A percentile compares a stretch with the other conserved stretches of the same genome.
phyloP scores from a whole-genome alignment of 2,797 vertebrate genomes.

The Halcyon leucocephala region DNA sequence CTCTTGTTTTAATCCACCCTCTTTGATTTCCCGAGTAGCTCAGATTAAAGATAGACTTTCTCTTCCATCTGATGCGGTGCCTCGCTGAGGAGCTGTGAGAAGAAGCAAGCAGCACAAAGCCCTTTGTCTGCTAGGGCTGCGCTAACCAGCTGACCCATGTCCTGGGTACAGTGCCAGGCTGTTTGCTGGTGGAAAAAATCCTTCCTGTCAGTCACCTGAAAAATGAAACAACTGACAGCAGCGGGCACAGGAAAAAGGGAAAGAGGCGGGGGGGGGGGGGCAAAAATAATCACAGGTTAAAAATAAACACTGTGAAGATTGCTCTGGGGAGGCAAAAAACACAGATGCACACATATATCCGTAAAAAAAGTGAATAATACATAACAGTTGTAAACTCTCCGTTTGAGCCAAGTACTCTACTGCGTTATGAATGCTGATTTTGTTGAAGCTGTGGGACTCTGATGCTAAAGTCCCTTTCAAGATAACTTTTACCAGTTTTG shows the following conservation, averaged over 20 bases:
- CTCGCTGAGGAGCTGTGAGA: slow-evolving; percentile 43
- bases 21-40: slow-evolving; percentile 76
- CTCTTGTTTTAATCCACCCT: slow-evolving; percentile 74
- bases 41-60: slow-evolving; percentile 75
- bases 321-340: not conserved
- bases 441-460: not conserved
- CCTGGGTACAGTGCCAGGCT: slow-evolving; percentile 30
- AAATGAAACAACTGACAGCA: slow-evolving; percentile 4
- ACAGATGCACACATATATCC: accelerated
- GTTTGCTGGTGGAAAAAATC: slow-evolving; percentile 29
- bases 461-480: not conserved
- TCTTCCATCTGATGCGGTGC: slow-evolving; percentile 20
- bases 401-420: not conserved
- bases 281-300: not conserved
- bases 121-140: slow-evolving; percentile 69
- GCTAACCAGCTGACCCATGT: slow-evolving; percentile 4
- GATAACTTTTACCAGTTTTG: not conserved
- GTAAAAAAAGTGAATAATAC: not conserved
- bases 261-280: not conserved
- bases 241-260: not conserved
- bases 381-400: not conserved
- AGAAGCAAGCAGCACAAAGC: slow-evolving; percentile 70
- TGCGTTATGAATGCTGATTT: not conserved
- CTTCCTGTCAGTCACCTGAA: slow-evolving; percentile 44
- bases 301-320: not conserved